These are phyloP conservation scores for Tapera naevia DNA, from an alignment of 2,797 vertebrate species.

Conservation along the genomic window DNA sequence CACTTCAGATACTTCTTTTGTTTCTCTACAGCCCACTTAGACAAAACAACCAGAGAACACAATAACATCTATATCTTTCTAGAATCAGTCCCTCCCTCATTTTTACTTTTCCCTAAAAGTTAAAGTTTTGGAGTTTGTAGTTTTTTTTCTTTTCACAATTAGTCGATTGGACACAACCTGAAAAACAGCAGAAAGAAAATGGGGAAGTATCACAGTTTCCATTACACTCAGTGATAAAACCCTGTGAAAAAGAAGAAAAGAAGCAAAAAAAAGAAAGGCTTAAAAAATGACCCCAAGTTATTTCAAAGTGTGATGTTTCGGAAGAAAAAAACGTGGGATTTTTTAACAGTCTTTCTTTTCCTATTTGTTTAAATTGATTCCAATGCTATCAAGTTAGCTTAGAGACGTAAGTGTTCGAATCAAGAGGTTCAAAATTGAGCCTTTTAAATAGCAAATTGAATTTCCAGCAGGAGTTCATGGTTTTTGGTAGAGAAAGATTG, in stretches of 20 bases:
- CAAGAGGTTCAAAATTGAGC: conserved; percentile 3
- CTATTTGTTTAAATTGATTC: not conserved
- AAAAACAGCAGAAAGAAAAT: not conserved
- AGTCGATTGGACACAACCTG: not conserved
- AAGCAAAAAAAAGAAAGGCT: not conserved
- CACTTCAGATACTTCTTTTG: not conserved
- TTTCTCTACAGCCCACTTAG: accelerated
- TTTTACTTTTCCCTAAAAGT: not conserved
- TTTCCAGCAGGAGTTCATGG: not conserved
- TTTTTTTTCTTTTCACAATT: not conserved
- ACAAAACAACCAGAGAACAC: not conserved
- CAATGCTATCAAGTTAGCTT: not conserved
- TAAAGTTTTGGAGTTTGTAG: not conserved
- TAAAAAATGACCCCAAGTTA: not conserved
- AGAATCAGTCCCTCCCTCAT: not conserved
- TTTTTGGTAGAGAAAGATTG: not conserved
- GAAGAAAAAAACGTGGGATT: not conserved
- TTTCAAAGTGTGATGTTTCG: not conserved
- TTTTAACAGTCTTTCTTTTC: not conserved
- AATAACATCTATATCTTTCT: not conserved
- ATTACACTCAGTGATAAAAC: not conserved
- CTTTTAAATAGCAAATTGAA: not conserved
- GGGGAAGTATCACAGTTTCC: not conserved
- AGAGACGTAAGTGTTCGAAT: not conserved
- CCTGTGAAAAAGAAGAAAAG: not conserved